Percentiles rank a stretch among this genome's conserved stretches.
These are phyloP conservation scores for Drosophila pullipes DNA, from an alignment of 2,888 invertebrate genomes.

Conservation along the genomic window DNA sequence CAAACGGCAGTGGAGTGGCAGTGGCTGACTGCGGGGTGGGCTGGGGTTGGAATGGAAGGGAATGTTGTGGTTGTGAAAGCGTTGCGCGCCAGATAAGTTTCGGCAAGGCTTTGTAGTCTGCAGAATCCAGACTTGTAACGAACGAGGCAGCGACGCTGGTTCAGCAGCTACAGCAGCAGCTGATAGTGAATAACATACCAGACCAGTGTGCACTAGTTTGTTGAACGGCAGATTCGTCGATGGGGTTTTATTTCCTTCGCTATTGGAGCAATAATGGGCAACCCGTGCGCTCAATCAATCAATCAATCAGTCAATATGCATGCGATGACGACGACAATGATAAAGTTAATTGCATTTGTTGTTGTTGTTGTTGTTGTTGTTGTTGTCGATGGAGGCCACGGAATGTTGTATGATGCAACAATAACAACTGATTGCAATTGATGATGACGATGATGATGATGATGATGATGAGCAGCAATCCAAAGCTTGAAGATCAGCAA, in stretches of 20 bases:
- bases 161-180: background rate
- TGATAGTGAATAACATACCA: slow-evolving; percentile 16
- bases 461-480: background rate
- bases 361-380: slow-evolving; percentile 19
- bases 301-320: slow-evolving; percentile 23
- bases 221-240: background rate
- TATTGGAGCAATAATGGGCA: slow-evolving; percentile 11
- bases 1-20: background rate
- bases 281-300: slow-evolving; percentile 52
- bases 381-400: slow-evolving; percentile 55
- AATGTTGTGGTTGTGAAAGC: slow-evolving; percentile 7
- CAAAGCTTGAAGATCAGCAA: background rate
- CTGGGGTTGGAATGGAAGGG: background rate
- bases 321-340: slow-evolving; percentile 49
- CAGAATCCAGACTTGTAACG: slow-evolving; percentile 11
- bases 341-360: slow-evolving; percentile 18
- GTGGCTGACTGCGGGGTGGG: background rate
- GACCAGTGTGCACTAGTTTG: slow-evolving; percentile 31
- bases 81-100: slow-evolving; percentile 74
- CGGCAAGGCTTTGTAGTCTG: slow-evolving; percentile 77
- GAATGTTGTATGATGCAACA: slow-evolving; percentile 68
- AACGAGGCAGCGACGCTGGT: background rate
- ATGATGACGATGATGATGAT: slow-evolving; percentile 17
- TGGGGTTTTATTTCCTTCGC: background rate
- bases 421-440: slow-evolving; percentile 72